Conservation (phyloP, 2,888 invertebrate genomes). For the Rambutsinella grinnellia region DNA sequence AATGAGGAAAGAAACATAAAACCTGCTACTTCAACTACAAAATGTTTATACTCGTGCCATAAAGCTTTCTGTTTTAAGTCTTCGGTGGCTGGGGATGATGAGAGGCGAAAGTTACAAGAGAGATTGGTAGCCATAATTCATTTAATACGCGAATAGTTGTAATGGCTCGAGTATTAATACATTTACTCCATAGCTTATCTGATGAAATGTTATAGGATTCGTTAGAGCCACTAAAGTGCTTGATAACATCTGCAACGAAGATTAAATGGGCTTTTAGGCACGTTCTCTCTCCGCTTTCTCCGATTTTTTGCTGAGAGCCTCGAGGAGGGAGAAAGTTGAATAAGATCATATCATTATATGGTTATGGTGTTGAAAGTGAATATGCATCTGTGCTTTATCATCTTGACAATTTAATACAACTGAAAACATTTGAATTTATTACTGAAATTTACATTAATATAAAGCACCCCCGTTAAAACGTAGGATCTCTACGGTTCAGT, state of each 20-base stretch:
- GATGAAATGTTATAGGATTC: neutral
- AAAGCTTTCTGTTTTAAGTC: too few relatives aligned
- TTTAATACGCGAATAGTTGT: neutral
- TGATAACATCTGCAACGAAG: conserved; percentile 30
- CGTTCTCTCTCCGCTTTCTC: neutral
- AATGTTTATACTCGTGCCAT: neutral
- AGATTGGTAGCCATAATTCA: neutral
- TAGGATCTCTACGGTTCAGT: too few relatives aligned
- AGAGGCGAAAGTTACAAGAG: neutral
- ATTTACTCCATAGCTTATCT: neutral
- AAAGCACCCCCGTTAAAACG: too few relatives aligned
- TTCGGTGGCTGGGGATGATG: neutral
- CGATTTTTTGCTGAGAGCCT: neutral
- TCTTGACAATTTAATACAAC: neutral
- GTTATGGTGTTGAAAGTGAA: neutral
- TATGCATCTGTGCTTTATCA: neutral
- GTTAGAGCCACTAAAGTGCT: conserved; percentile 5
- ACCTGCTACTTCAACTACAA: neutral
- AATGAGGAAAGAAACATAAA: conserved; percentile 32
- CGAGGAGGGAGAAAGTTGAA: neutral
- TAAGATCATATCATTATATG: neutral
- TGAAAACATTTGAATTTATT: neutral
- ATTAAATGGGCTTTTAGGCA: conserved; percentile 10
- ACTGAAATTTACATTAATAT: neutral
- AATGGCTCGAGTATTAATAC: neutral